Conservation (phyloP, 2,113 vertebrate species). For the Ranitomeya imitator region DNA sequence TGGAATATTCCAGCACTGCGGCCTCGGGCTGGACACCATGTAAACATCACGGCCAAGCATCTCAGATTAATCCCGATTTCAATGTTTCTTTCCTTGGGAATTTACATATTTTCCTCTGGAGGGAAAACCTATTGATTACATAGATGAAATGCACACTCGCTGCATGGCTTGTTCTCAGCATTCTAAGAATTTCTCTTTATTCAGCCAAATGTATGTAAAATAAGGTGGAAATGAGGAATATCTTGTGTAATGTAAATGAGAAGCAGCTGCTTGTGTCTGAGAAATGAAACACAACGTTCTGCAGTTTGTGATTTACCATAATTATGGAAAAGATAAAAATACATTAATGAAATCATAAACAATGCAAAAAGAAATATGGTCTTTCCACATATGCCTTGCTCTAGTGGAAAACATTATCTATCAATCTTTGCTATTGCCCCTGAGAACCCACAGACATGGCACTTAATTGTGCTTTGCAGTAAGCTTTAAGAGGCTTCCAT, state of each 20-base stretch:
- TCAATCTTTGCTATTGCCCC: no score
- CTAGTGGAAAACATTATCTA: not conserved
- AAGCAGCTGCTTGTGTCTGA: slow-evolving; percentile 1
- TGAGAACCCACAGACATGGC: no score
- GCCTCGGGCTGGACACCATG: not conserved
- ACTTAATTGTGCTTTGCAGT: no score
- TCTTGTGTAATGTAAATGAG: not conserved
- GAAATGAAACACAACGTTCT: not conserved
- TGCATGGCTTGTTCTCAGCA: not conserved
- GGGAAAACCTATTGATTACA: slow-evolving; percentile 28
- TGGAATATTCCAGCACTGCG: slow-evolving; percentile 12
- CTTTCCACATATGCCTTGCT: no score
- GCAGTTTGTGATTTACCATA: not conserved
- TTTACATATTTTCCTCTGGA: slow-evolving; percentile 1
- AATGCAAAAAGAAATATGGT: not conserved
- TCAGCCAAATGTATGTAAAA: slow-evolving; percentile 40
- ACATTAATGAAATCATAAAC: not conserved
- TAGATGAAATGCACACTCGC: not conserved
- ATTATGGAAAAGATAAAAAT: not conserved
- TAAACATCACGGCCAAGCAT: not conserved
- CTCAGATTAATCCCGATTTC: slow-evolving; percentile 8
- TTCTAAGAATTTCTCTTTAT: not conserved
- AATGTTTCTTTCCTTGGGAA: not conserved
- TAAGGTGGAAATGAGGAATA: not conserved
- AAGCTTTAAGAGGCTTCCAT: no score